Base-by-base conservation (phyloP, 2,113 vertebrate species). In the Herpetotheres cachinnans region DNA sequence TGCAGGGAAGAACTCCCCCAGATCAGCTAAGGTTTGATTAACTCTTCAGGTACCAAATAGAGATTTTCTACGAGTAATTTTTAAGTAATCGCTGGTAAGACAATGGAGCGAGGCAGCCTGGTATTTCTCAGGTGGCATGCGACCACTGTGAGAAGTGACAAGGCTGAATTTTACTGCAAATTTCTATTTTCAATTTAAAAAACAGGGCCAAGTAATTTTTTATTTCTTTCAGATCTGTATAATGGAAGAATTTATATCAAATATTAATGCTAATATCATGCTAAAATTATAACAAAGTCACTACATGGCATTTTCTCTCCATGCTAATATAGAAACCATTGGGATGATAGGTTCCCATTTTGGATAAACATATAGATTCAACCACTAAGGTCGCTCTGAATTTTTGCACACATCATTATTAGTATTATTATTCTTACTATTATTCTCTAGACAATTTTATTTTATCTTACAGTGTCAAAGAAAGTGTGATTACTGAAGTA, bases 11-110 rank as follows among this genome's bases (percentile, higher is more conserved):
- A 98, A 97, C 92, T 97, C 95, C 96, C 92, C 90, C 72, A 82
- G 95, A 98, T 97, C 97, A 97, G 94, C 96, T 97, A 86, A 96
- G 95, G 92, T 98, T 96, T 95, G 40, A 90, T 98, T 98, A 98
- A 98, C 98, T 82, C 97, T 97, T 98, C 59, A n/a, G 58, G 54
- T 92, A 90, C 97, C 95, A 97, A 93, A 82, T 32, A 83, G 11
- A 49, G 69, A 77, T 80, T 89, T 91, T 74, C 46, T 65, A 27
- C 44, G 76, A 49, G 40, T 92, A 9, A 44, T 80, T 71, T 90
- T 67, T n/a, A 90, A 85, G n/a, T 70, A 85, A 94, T 46, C 76
- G 18, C 30, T 79, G 80, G 18, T 61, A 38, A 76, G 52, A 82
- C 30, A 42, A 46, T 77, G 22, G 40, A 65, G 44, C 67, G n/a